Evolutionary conservation across 2,113 vertebrate genomes (phyloP), one percentile per base, ranked within the genome.

Genomic region (Micronycteris hirsuta): DNA sequence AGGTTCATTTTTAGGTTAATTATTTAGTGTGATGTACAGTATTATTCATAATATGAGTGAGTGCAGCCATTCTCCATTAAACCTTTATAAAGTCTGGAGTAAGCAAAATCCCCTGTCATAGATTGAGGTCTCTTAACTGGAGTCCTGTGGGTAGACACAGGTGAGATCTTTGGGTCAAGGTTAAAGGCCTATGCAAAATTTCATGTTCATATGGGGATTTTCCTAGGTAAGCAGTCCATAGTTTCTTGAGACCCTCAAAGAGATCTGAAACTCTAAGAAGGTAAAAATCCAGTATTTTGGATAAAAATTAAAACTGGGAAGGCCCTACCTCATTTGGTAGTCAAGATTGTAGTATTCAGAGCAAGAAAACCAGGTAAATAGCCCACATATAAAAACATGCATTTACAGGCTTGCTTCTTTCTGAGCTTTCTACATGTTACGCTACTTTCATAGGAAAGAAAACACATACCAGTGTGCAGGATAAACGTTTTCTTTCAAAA

Each of bases 361-460:
- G 33, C n/a, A 87, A 91, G 31, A 65, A 91, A 89, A 28, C 12
- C 4, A 49, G 20, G 11, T 47, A 67, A 85, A 70, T 1, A 67
- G 10, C 13, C n/a, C 47, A 89, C 16, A 56, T 63, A 38, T 19
- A 83, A 56, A 89, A 82, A 20, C 92, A 68, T 38, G 4, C n/a
- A 80, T 26, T 78, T 26, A 80, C 0, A 49, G 33, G 20, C 9
- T 91, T 77, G 22, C 61, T 96, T 76, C 61, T 28, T 0, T 47
- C 31, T 86, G 33, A 61, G 43, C 19, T 45, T 80, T 47, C 77
- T 82, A 54, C 38, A 73, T 5, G 4, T 45, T 49, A 83, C 5
- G 87, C 24, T 80, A 28, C 90, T 86, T 97, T 86, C 43, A 80
- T 49, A 77, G 4, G 22, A 49, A 95, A 92, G 49, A 95, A 89